Conservation (phyloP, 2,113 vertebrate species). For the Callopanchax toddi region DNA sequence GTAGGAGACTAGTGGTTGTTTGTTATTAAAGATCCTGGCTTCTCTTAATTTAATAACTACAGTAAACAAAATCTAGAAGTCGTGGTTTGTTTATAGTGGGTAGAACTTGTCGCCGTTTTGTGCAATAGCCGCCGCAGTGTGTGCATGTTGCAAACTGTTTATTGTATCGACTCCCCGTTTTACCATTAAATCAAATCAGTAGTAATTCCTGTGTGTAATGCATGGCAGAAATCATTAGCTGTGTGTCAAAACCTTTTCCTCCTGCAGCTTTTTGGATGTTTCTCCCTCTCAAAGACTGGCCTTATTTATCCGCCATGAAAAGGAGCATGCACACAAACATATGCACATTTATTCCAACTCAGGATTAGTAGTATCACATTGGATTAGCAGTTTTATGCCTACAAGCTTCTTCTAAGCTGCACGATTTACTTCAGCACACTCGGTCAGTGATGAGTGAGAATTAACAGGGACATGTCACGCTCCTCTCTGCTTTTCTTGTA, state of each 20-base stretch:
- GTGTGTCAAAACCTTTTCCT: constrained; percentile 6
- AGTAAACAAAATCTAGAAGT: constrained; percentile 3
- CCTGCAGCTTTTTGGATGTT: constrained; percentile 23
- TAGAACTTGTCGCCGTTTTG: constrained; percentile 13
- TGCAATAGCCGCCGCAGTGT: constrained; percentile 9
- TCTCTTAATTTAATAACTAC: background rate
- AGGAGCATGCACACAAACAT: constrained; percentile 23
- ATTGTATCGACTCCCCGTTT: constrained; percentile 8
- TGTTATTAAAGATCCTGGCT: background rate
- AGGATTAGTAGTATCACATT: constrained; percentile 36
- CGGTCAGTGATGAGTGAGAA: constrained; percentile 2
- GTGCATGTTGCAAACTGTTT: constrained; percentile 3
- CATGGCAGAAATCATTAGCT: constrained; percentile 13
- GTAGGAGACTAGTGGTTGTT: constrained; percentile 41
- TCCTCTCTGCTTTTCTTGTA: background rate
- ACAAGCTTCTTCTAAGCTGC: constrained; percentile 26
- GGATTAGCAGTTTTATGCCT: constrained; percentile 48
- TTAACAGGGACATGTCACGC: background rate
- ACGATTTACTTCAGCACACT: constrained; percentile 19
- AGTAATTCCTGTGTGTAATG: constrained; percentile 8
- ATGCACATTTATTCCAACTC: background rate
- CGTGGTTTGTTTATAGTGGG: constrained; percentile 6
- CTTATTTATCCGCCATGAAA: constrained; percentile 37
- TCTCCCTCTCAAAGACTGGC: constrained; percentile 21
- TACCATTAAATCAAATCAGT: background rate